These are phyloP conservation scores for Lottia gigantea DNA, from an alignment of 2,888 invertebrate genomes.

Conservation along the genomic window DNA sequence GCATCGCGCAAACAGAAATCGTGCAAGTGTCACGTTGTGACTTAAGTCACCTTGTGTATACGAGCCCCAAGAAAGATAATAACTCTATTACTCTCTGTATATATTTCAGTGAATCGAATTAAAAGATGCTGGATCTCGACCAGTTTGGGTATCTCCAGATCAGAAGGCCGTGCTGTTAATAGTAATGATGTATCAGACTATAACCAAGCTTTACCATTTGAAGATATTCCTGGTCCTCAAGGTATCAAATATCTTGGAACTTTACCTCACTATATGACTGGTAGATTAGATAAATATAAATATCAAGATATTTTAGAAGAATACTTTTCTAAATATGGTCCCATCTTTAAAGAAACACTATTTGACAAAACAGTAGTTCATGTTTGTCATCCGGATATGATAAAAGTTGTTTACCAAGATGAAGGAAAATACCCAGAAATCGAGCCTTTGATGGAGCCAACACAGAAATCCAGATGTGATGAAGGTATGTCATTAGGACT, in stretches of 20 bases:
- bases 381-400: constrained; percentile 87
- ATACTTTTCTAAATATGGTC: constrained; percentile 79
- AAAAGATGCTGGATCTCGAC: too few relatives aligned
- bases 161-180: too few relatives aligned
- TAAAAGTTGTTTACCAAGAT: constrained; percentile 72
- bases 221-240: constrained; percentile 60
- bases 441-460: constrained; percentile 72
- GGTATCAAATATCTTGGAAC: constrained; percentile 63
- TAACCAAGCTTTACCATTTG: constrained; percentile 41
- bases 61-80: too few relatives aligned
- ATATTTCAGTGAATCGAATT: too few relatives aligned
- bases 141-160: too few relatives aligned
- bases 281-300: constrained; percentile 43
- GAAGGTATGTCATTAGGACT: constrained; percentile 71
- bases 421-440: constrained; percentile 72
- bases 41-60: too few relatives aligned
- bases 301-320: constrained; percentile 70
- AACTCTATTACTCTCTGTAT: too few relatives aligned
- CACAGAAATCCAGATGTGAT: constrained; percentile 70
- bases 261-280: constrained; percentile 45
- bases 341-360: constrained; percentile 83
- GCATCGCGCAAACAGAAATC: too few relatives aligned
- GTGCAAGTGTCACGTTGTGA: too few relatives aligned
- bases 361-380: constrained; percentile 81
- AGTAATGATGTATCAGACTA: too few relatives aligned